These are phyloP conservation scores for Pararge aegeria DNA, from an alignment of 1,140 invertebrate genomes.

Conservation along the genomic window DNA sequence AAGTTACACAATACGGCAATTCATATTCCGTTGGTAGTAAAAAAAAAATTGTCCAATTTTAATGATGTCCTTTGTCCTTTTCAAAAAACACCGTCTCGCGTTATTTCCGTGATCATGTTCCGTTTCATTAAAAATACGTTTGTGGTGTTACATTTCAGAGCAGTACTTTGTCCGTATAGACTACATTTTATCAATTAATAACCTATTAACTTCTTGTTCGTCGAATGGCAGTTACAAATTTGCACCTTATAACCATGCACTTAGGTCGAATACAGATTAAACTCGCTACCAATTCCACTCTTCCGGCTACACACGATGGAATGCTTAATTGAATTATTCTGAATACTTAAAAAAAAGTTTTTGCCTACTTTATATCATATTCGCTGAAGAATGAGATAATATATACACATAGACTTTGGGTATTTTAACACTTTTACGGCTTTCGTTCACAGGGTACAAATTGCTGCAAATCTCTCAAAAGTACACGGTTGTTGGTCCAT, in stretches of 20 bases:
- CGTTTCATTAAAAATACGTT: constrained; percentile 33
- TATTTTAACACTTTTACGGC: no score
- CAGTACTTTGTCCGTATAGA: constrained; percentile 47
- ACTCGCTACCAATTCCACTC: constrained; percentile 49
- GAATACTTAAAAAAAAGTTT: constrained; percentile 12
- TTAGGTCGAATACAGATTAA: constrained; percentile 38
- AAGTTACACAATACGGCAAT: no score
- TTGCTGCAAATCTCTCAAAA: no score
- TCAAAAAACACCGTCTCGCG: neutral
- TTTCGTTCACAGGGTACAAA: no score
- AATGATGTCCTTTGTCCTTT: neutral
- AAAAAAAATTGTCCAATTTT: neutral
- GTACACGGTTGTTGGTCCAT: no score
- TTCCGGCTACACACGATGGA: constrained; percentile 57
- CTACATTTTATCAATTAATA: constrained; percentile 12
- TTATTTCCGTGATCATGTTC: constrained; percentile 23
- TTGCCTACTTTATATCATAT: neutral
- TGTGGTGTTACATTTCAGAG: constrained; percentile 58
- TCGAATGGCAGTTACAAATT: constrained; percentile 60
- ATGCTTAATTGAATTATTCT: constrained; percentile 45
- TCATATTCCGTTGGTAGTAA: no score
- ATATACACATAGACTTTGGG: neutral
- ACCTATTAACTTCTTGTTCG: constrained; percentile 25
- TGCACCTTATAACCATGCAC: constrained; percentile 54
- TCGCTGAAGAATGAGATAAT: neutral